These are phyloP conservation scores for human DNA, from an alignment of 2,113 vertebrate species.

Conservation along the genomic window GRCh38 chr7:127158001-127158500, in stretches of 20 bases:
- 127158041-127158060: background rate
- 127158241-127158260: background rate
- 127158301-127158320: background rate
- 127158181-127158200: background rate
- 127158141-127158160: background rate
- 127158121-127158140: constrained; percentile 12
- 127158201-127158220: background rate
- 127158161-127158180: background rate
- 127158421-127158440: background rate
- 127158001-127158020: constrained; percentile 11
- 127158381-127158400: background rate
- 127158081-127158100: background rate
- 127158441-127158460: background rate
- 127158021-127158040: constrained; percentile 55
- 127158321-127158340: background rate
- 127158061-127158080: constrained; percentile 23
- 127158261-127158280: background rate
- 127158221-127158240: background rate
- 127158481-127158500: background rate
- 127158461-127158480: background rate
- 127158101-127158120: background rate
- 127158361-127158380: background rate
- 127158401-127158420: background rate
- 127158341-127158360: background rate
- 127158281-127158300: background rate